phyloP scores from a whole-genome alignment of 2,888 invertebrate genomes.

The Monochamus alternatus region DNA sequence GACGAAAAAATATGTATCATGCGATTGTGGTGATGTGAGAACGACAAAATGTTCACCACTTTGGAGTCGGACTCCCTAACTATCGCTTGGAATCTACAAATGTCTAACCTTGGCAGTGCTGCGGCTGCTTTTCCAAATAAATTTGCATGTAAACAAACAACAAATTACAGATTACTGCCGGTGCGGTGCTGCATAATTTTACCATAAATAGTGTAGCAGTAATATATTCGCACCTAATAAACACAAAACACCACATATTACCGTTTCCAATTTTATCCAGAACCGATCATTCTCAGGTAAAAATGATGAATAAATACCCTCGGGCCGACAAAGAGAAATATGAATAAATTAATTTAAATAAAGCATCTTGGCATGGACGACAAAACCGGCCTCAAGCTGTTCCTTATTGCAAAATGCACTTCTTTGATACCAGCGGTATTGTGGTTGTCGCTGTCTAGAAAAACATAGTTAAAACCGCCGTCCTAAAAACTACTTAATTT shows the following conservation, averaged over 20 bases:
- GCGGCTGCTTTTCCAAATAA: conserved; percentile 15
- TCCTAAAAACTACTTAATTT: too few relatives aligned
- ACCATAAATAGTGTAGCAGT: conserved; percentile 22
- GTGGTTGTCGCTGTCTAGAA: too few relatives aligned
- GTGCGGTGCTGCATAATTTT: conserved; percentile 18
- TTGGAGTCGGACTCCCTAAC: not conserved
- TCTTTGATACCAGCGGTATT: too few relatives aligned
- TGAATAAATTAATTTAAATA: not conserved
- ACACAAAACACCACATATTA: conserved; percentile 23
- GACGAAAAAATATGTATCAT: too few relatives aligned
- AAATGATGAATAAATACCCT: not conserved
- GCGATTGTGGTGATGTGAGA: too few relatives aligned
- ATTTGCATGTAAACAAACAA: conserved; percentile 25
- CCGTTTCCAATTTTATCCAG: conserved; percentile 1
- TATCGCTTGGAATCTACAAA: not conserved
- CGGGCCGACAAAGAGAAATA: not conserved
- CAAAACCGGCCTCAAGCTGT: too few relatives aligned
- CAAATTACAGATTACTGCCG: conserved; percentile 24
- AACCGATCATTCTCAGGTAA: not conserved
- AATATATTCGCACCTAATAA: conserved; percentile 28
- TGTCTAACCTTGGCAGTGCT: not conserved
- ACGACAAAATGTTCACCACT: too few relatives aligned
- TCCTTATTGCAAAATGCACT: too few relatives aligned
- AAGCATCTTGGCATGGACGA: too few relatives aligned
- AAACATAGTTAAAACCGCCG: too few relatives aligned